Evolutionary conservation across 2,797 vertebrate genomes (phyloP), one percentile per base, ranked within the genome.

Genomic region (Coluber constrictor): DNA sequence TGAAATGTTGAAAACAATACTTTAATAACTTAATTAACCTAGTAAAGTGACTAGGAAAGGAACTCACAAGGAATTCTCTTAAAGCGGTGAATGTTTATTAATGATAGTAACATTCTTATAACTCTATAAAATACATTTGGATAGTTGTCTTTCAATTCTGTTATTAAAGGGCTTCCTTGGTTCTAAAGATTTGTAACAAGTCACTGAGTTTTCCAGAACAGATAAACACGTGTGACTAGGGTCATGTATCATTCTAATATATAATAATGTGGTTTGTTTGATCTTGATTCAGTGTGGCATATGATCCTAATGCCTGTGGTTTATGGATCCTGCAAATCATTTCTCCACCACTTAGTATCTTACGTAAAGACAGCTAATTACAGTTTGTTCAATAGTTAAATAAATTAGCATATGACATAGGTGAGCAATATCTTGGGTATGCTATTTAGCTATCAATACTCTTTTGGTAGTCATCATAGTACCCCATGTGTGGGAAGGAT

Each of bases 1-100:
- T 96, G 95, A 96, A 96, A 95, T 94, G 93, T 90, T 15, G 6
- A 74, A 94, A 94, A 92, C 0, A 94, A 95, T 47, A 8, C 3
- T 93, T 96, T 93, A 91, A 87, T 87, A 95, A 95, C 93, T 95
- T 95, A 91, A 92, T 95, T 91, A 95, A 93, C 88, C 87, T 37
- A 32, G 86, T 92, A 92, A 95, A 95, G 25, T 32, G 96, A 92
- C 91, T 47, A 47, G 88, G 51, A 87, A 92, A 55, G 57, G 90
- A 94, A 93, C 63, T 54, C 90, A 88, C 0, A 0, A 25, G 83
- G 43, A 63, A 91, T 91, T 93, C 15, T 29, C 59, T 23, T 25
- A 89, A 90, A 92, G 70, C n/a, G 79, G 89, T 79, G 56, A 91
- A 93, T 59, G n/a, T 20, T 0, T n/a, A 91, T 51, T 87, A 63